Evolutionary conservation across 1,140 invertebrate genomes (phyloP), one percentile per base, ranked within the genome.

Genomic region (Drosophila persimilis): DNA sequence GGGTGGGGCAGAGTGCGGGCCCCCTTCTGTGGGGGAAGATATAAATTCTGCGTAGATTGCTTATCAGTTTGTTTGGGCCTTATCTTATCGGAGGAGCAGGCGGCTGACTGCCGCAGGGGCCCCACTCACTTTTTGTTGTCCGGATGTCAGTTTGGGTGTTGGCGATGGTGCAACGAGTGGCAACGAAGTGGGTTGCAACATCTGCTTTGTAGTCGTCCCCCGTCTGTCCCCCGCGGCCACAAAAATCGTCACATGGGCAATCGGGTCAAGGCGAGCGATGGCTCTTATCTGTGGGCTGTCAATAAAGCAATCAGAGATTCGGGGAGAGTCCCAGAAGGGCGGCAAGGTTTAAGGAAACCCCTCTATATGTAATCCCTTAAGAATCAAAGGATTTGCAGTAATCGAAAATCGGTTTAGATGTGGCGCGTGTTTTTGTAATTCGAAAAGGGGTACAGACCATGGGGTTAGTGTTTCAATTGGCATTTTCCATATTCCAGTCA

Each of bases 31-130:
- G 41, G 24, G 5, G 17, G 22, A 26, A 31, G 29, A 57, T 54
- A 64, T 39, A 63, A 63, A 72, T 77, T 83, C 69, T 89, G 80
- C 85, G 80, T 80, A 89, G 59, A 66, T 89, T 71, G 64, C 63
- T 73, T 77, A 90, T 80, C 73, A 61, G 73, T 86, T 86, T 81
- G 73, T 80, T 85, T 78, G 77, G 59, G 45, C 48, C 69, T 86
- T 70, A 84, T 65, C 72, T 89, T 70, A 88, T 88, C 83, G 51
- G 24, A 6, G 41, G 17, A 39, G 22, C 22, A 39, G 46, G 50
- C 53, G 55, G 64, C 65, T 48, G 24, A 41, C 26, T 26, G 15
- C 55, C 59, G 66, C 75, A 69, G 52, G 54, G 73, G 50, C 62
- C 46, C 53, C 43, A 46, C 58, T 55, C 55, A 54, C 64, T 59